Evolutionary conservation across 1,140 invertebrate genomes (phyloP).

Genomic region (Teleopsis dalmanni): DNA sequence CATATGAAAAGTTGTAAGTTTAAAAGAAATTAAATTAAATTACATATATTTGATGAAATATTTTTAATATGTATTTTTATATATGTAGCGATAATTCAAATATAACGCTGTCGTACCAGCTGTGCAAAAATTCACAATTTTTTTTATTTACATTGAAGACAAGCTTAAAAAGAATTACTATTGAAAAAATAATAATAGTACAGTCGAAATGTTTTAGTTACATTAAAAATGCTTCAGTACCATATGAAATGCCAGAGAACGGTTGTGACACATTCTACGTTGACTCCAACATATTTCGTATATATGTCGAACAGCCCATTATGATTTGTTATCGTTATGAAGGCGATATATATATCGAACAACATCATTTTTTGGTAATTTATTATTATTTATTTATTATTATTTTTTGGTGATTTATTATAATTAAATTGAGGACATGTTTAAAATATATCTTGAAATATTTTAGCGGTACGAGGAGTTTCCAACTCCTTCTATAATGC

Average conservation of each 20-base stretch:
- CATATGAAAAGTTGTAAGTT: slow-evolving; percentile 25
- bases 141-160: slow-evolving; percentile 36
- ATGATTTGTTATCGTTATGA: slow-evolving; percentile 24
- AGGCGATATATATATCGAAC: slow-evolving; percentile 23
- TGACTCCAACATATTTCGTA: slow-evolving; percentile 35
- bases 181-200: slow-evolving; percentile 36
- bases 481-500: slow-evolving; percentile 24
- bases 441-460: neutral
- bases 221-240: slow-evolving; percentile 25
- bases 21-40: neutral
- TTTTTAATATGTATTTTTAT: neutral
- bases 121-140: slow-evolving; percentile 33
- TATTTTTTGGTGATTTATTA: no score
- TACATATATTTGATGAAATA: neutral
- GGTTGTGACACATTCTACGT: slow-evolving; percentile 28
- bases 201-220: slow-evolving; percentile 33
- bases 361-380: slow-evolving; percentile 36
- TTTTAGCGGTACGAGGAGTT: slow-evolving; percentile 21
- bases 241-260: slow-evolving; percentile 15
- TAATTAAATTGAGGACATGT: slow-evolving; percentile 11
- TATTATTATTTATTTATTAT: neutral
- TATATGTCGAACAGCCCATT: slow-evolving; percentile 31
- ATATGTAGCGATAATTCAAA: slow-evolving; percentile 18
- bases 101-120: slow-evolving; percentile 26
- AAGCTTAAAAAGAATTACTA: slow-evolving; percentile 16